phyloP scores from a whole-genome alignment of 2,113 vertebrate species.

The Epinephelus fuscoguttatus region DNA sequence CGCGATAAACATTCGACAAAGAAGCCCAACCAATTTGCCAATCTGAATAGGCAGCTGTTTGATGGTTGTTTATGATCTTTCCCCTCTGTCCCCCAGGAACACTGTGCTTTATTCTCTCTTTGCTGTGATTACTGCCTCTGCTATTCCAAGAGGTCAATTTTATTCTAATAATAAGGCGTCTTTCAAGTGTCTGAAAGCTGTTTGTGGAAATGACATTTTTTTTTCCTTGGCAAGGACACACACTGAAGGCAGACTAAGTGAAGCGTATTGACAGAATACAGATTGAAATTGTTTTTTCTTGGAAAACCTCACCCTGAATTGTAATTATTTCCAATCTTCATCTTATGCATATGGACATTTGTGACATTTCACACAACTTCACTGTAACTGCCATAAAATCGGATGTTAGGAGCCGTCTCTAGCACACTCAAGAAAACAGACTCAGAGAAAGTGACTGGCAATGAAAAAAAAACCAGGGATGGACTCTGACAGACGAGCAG shows the following conservation, averaged over 20 bases:
- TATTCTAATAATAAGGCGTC: background rate
- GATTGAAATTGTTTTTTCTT: background rate
- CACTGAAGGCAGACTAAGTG: background rate
- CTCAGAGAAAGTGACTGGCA: background rate
- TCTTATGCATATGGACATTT: background rate
- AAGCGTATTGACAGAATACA: background rate
- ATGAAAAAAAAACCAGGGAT: background rate
- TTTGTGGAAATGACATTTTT: background rate
- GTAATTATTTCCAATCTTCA: background rate
- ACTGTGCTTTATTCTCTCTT: background rate
- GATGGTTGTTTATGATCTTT: slow-evolving; percentile 21
- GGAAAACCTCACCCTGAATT: background rate
- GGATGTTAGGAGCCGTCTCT: background rate
- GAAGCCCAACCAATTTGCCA: background rate
- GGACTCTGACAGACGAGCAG: background rate
- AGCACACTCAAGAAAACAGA: background rate
- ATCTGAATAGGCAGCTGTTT: slow-evolving; percentile 4
- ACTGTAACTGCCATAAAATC: background rate
- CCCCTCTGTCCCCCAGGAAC: background rate
- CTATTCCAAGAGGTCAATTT: background rate
- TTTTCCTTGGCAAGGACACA: background rate
- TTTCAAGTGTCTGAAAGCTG: background rate
- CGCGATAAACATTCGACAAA: slow-evolving; percentile 31
- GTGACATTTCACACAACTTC: background rate
- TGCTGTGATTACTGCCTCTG: background rate